Evolutionary conservation across 2,113 vertebrate genomes (phyloP), one percentile per base, ranked within the genome.

Genomic region (Heteronetta atricapilla): DNA sequence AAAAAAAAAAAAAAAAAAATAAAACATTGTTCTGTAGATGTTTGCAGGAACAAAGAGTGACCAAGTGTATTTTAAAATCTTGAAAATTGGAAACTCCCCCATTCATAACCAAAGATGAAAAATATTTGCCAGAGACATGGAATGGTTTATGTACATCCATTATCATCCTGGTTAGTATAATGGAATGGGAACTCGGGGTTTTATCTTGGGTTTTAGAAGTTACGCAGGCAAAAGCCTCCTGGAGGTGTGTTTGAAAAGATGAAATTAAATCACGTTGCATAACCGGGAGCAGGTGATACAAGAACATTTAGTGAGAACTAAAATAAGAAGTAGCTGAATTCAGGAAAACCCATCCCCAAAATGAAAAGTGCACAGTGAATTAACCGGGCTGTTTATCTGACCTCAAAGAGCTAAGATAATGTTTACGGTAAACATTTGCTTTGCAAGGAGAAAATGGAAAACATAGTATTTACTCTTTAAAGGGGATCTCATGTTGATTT

Each of bases 241-340:
- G 63, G 26, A 85, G 19, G 75, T 18, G 19, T 60, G 42, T 93
- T 84, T 66, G 63, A 88, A 82, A 89, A 87, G 17, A 50, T 80
- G 48, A 60, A 88, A 82, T 88, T 73, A 89, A 82, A 86, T 76
- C 38, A 52, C 3, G 2, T 89, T 78, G 40, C 29, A 13, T 87
- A 84, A 86, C 59, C 46, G 40, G 33, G 16, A 85, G 58, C 42
- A 79, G 44, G 50, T 91, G 44, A 73, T 82, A 84, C 4, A 86
- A 67, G 52, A 88, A 78, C 19, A 16, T 82, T 36, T 86, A 33
- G 44, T 33, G 36, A 67, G 59, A 89, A 62, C 59, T 86, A 82
- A 91, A 92, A 73, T 76, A 87, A 90, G 84, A 90, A 93, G 62
- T 33, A 73, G 20, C 28, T 82, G 82, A 91, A 93, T 55, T 89